Base-by-base conservation (phyloP, 2,888 invertebrate species). In the Drosophila pegasa region DNA sequence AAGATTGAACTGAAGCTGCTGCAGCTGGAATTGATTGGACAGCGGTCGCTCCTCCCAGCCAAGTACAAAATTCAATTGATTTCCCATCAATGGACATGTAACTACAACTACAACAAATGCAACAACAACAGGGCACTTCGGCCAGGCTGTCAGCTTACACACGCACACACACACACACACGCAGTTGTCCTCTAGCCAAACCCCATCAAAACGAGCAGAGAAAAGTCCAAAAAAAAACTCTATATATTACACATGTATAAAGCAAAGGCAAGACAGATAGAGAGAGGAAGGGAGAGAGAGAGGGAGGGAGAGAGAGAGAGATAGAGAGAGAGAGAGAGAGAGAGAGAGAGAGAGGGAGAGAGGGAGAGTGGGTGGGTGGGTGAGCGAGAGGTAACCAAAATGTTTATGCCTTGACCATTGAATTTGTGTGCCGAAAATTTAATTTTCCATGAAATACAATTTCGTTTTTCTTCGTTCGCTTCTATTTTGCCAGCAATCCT, bases 401-500 rank as follows among this genome's bases (percentile, higher is more conserved):
- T 69, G 60, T 72, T 80, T 70, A 65, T 71, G 75, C 66, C 67
- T 68, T 80, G 76, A 80, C 80, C 83, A 73, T 71, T 76, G 78
- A 71, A 77, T 77, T 78, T 77, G 75, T 77, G 71, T 69, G 54
- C 66, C 71, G 56, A 70, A 76, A 81, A 83, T 84, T 79, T 77
- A 84, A 83, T 84, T 84, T 79, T 57, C 75, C 85, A 69, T 79
- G 73, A 84, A 83, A 77, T 78, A 71, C 71, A 77, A 67, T 73
- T 64, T 63, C 66, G 50, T 50, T 68, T 63, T 59, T 69, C 16
- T 54, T 45, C 25, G 52, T 20, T n/a, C n/a, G n/a, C n/a, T n/a
- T n/a, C n/a, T n/a, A n/a, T n/a, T n/a, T n/a, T n/a, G 48, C 35
- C 50, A 61, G 63, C 48, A 54, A 65, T 62, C 65, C 72, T 63